Percentiles rank a stretch among this genome's conserved stretches.
Evolutionary conservation across 2,888 invertebrate species (phyloP).

Genomic region (Protodeltote pygarga): DNA sequence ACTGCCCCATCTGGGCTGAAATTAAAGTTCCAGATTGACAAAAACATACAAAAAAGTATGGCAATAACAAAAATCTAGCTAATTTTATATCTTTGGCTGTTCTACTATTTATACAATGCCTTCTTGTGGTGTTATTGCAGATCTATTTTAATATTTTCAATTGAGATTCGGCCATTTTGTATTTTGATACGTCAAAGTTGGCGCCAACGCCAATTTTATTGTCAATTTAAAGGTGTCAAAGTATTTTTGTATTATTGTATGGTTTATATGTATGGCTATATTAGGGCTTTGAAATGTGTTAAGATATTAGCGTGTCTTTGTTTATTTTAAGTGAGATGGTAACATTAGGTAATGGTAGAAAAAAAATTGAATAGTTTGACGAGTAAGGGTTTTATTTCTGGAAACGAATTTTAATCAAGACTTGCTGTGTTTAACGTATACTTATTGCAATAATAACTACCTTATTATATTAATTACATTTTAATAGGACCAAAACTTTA

Average conservation of each 20-base stretch:
- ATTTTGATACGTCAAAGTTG: slow-evolving; percentile 55
- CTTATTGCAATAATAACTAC: slow-evolving; percentile 34
- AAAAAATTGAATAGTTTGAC: slow-evolving; percentile 4
- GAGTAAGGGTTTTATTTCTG: slow-evolving; percentile 23
- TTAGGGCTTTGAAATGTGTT: slow-evolving; percentile 19
- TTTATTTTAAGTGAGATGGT: neutral
- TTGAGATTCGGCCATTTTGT: slow-evolving; percentile 59
- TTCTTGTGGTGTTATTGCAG: slow-evolving; percentile 54
- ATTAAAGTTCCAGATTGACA: slow-evolving; percentile 81
- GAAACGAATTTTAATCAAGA: slow-evolving; percentile 46
- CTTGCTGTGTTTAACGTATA: slow-evolving; percentile 42
- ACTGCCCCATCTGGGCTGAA: slow-evolving; percentile 93
- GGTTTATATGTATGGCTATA: slow-evolving; percentile 25
- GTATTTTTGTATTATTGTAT: slow-evolving; percentile 36
- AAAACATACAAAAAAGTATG: slow-evolving; percentile 38
- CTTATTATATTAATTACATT: slow-evolving; percentile 30
- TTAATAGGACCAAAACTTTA: slow-evolving; percentile 28
- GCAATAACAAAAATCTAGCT: slow-evolving; percentile 47
- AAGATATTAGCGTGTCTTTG: slow-evolving; percentile 14
- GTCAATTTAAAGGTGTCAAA: slow-evolving; percentile 51
- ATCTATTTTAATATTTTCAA: slow-evolving; percentile 54
- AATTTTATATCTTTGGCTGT: slow-evolving; percentile 53
- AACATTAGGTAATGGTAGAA: neutral
- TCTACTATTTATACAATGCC: slow-evolving; percentile 59
- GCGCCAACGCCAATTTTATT: slow-evolving; percentile 57